Evolutionary conservation across 2,113 vertebrate genomes (phyloP).

Genomic region (Hassar affinis): DNA sequence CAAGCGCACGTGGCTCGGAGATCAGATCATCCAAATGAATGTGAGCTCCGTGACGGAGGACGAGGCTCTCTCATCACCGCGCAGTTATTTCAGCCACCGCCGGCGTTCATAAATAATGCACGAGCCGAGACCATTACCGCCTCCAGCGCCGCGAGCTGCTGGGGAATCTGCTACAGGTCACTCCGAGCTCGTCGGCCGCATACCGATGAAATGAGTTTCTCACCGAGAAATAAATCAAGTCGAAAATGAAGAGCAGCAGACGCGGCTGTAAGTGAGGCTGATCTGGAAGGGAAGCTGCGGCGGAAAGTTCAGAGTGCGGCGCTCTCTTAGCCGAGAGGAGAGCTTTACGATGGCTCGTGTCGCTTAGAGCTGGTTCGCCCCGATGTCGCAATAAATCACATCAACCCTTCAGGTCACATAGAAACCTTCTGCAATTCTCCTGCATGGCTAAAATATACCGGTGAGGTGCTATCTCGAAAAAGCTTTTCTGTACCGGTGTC

Average conservation of each 20-base stretch:
- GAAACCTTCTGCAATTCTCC: not conserved
- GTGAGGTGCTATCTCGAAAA: not conserved
- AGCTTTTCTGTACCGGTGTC: not conserved
- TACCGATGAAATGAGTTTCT: constrained; percentile 46
- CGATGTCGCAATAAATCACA: not conserved
- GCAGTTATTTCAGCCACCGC: constrained; percentile 50
- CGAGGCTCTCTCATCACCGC: constrained; percentile 50
- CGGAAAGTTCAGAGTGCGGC: not conserved
- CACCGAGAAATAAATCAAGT: constrained; percentile 26
- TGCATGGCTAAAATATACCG: not conserved
- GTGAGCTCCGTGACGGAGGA: constrained; percentile 47
- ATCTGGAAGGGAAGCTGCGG: not conserved
- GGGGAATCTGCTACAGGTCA: constrained; percentile 57
- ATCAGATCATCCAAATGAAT: constrained; percentile 55
- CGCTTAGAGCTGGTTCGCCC: not conserved
- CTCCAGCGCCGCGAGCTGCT: constrained; percentile 45
- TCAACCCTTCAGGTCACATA: not conserved
- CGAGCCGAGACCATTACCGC: constrained; percentile 53
- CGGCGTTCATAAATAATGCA: constrained; percentile 64
- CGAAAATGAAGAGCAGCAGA: constrained; percentile 38
- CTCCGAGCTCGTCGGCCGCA: constrained; percentile 42
- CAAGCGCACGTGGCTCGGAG: constrained; percentile 37
- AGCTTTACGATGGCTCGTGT: not conserved
- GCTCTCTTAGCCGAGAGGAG: not conserved
- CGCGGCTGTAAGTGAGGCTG: not conserved